phyloP scores from a whole-genome alignment of 2,113 vertebrate species.

The Passer montanus region DNA sequence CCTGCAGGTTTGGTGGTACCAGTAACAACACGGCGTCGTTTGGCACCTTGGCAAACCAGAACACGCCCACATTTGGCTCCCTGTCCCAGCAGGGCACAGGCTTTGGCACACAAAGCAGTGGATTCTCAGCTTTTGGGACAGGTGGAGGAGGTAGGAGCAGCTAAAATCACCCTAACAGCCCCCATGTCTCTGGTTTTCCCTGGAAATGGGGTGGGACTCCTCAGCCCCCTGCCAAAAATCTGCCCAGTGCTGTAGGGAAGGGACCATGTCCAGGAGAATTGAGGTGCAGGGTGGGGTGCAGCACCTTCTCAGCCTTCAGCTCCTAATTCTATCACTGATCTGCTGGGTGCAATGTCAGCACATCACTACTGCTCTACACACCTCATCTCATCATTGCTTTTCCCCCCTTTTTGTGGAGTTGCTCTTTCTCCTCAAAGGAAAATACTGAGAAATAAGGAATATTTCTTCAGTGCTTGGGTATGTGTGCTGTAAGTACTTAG shows the following conservation, averaged over 20 bases:
- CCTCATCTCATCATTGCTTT: not conserved
- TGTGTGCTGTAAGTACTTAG: not conserved
- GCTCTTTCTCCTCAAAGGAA: not conserved
- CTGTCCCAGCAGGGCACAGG: conserved; percentile 83
- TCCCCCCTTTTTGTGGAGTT: not conserved
- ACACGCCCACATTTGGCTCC: conserved; percentile 81
- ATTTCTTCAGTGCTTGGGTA: not conserved
- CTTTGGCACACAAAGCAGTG: conserved; percentile 81
- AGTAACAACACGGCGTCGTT: conserved; percentile 80
- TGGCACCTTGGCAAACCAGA: conserved; percentile 85
- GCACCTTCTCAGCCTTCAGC: not conserved
- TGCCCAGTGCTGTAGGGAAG: not conserved
- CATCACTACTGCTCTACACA: not conserved
- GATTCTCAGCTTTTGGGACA: conserved; percentile 88
- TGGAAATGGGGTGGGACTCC: not conserved
- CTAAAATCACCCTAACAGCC: not conserved
- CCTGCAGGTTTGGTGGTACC: conserved; percentile 85
- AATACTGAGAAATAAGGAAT: not conserved
- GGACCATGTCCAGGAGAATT: fast-evolving
- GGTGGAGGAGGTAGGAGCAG: conserved; percentile 74
- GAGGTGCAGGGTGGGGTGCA: not conserved
- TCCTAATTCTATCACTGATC: not conserved
- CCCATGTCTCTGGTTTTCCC: not conserved
- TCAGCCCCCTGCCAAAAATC: not conserved
- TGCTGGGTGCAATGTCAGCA: not conserved